Conservation (phyloP, 2,888 invertebrate species). For the Diachrysia chrysitis region DNA sequence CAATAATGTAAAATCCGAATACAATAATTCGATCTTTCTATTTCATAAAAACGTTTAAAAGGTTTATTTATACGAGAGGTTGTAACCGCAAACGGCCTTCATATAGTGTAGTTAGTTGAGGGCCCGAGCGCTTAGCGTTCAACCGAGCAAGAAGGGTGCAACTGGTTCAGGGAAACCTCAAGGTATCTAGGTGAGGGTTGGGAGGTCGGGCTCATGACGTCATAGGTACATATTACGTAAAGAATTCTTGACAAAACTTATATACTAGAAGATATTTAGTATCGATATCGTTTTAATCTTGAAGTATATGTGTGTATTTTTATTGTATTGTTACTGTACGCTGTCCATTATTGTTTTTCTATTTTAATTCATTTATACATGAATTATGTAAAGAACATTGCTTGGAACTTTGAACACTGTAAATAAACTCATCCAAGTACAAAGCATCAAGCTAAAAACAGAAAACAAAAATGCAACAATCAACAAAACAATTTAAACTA, state of each 20-base stretch:
- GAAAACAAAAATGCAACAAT: slow-evolving; percentile 2
- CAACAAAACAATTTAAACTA: slow-evolving; percentile 26
- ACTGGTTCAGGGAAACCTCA: slow-evolving; percentile 54
- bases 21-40: neutral
- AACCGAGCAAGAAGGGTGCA: slow-evolving; percentile 48
- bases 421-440: neutral
- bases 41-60: neutral
- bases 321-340: neutral
- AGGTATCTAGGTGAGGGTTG: slow-evolving; percentile 31
- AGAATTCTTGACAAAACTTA: neutral
- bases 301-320: too few relatives aligned
- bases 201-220: slow-evolving; percentile 39
- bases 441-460: neutral
- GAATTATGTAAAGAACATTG: too few relatives aligned
- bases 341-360: neutral
- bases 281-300: too few relatives aligned
- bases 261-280: neutral
- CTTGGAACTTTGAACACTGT: too few relatives aligned
- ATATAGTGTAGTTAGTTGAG: slow-evolving; percentile 18
- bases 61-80: slow-evolving; percentile 2
- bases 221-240: slow-evolving; percentile 24
- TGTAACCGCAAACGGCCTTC: slow-evolving; percentile 39
- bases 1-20: neutral
- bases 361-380: too few relatives aligned
- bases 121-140: slow-evolving; percentile 35